phyloP scores from a whole-genome alignment of 2,113 vertebrate species.

The Nansenia antarctica region DNA sequence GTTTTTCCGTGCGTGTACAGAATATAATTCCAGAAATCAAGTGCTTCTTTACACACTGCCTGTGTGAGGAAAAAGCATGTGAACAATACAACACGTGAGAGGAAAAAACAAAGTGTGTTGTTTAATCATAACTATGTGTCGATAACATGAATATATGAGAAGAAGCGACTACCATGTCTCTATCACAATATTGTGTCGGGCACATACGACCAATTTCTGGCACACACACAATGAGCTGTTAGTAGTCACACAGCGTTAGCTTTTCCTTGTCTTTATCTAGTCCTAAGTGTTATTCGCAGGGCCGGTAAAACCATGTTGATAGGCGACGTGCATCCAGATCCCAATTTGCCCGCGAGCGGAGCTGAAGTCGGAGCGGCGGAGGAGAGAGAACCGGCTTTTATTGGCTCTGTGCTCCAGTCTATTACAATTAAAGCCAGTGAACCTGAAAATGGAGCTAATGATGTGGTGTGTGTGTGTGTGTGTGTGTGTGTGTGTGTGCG shows the following conservation, averaged over 20 bases:
- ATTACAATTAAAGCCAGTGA: slow-evolving; percentile 44
- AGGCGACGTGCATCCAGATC: slow-evolving; percentile 29
- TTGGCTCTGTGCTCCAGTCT: slow-evolving; percentile 46
- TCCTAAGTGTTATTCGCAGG: slow-evolving; percentile 26
- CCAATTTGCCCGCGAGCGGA: slow-evolving; percentile 45
- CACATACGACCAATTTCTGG: not conserved
- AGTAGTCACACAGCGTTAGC: slow-evolving; percentile 23
- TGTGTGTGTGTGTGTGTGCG: not conserved
- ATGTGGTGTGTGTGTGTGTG: slow-evolving; percentile 26
- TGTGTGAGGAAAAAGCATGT: no score
- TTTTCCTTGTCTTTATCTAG: slow-evolving; percentile 33
- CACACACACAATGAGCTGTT: not conserved
- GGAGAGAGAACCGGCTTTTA: slow-evolving; percentile 44
- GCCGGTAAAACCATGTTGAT: slow-evolving; percentile 32
- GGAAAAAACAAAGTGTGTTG: no score
- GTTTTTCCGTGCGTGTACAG: no score
- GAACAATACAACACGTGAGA: no score
- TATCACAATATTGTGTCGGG: slow-evolving; percentile 39
- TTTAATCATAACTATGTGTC: no score
- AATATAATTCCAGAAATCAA: no score
- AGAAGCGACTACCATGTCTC: slow-evolving; percentile 27
- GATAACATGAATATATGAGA: not conserved
- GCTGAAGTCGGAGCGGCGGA: slow-evolving; percentile 31
- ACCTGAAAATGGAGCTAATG: slow-evolving; percentile 54
- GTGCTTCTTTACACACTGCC: no score